A percentile compares a stretch with the other conserved stretches of the same genome.
Evolutionary conservation across 2,888 invertebrate genomes (phyloP).

Genomic region (Drepana falcataria): DNA sequence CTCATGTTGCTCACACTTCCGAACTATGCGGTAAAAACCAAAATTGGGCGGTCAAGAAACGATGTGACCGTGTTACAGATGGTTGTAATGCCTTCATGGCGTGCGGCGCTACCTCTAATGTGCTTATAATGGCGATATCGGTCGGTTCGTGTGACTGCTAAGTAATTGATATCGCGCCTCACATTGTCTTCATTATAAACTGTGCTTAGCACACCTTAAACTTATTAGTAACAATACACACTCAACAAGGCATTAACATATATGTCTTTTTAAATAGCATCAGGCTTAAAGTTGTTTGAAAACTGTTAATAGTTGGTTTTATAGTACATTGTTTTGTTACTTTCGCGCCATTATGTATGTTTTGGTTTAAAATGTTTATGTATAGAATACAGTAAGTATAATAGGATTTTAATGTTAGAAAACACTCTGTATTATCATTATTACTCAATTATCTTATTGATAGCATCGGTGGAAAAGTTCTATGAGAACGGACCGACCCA

Average conservation of each 20-base stretch:
- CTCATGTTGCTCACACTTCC: slow-evolving; percentile 50
- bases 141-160: slow-evolving; percentile 58
- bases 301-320: too few species aligned
- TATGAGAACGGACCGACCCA: not conserved
- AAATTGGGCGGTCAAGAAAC: slow-evolving; percentile 67
- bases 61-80: slow-evolving; percentile 73
- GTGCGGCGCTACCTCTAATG: slow-evolving; percentile 70
- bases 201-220: slow-evolving; percentile 43
- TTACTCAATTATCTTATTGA: not conserved
- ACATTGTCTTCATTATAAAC: slow-evolving; percentile 54
- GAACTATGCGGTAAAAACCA: slow-evolving; percentile 53
- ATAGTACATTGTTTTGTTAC: too few species aligned
- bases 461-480: not conserved
- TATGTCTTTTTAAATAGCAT: not conserved
- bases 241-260: not conserved
- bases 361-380: too few species aligned
- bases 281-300: too few species aligned
- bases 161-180: slow-evolving; percentile 71
- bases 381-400: too few species aligned
- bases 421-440: too few species aligned
- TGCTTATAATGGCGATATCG: slow-evolving; percentile 69
- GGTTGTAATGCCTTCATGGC: slow-evolving; percentile 67
- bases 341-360: too few species aligned
- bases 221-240: slow-evolving; percentile 14
- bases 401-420: too few species aligned